phyloP scores from a whole-genome alignment of 2,113 vertebrate species.

The Albula glossodonta region DNA sequence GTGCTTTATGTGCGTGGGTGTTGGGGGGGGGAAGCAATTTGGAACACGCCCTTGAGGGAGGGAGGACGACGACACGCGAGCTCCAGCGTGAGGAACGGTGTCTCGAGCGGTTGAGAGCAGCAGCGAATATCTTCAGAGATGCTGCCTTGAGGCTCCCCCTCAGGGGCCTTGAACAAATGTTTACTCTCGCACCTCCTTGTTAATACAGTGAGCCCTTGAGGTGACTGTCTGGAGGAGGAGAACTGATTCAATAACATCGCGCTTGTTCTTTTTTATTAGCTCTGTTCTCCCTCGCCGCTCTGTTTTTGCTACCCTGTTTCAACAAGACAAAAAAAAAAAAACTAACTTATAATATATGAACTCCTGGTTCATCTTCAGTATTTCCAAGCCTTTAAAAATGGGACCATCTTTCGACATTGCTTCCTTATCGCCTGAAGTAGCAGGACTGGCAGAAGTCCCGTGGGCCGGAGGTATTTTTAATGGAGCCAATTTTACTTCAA shows the following conservation, averaged over 20 bases:
- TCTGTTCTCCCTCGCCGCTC: conserved; percentile 5
- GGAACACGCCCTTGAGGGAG: neutral
- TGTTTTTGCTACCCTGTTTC: conserved; percentile 9
- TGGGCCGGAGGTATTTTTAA: neutral
- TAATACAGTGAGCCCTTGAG: conserved; percentile 1
- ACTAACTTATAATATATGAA: conserved; percentile 2
- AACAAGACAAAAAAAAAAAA: neutral
- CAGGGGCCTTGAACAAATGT: conserved; percentile 6
- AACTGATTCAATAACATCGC: neutral
- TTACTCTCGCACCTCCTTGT: neutral
- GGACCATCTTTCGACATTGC: neutral
- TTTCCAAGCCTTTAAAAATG: neutral
- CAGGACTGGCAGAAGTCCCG: neutral
- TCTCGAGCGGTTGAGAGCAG: neutral
- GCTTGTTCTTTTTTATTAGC: conserved; percentile 2
- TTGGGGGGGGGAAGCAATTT: neutral
- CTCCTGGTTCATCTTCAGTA: neutral
- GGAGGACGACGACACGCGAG: neutral
- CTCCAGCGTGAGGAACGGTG: neutral
- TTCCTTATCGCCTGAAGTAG: neutral
- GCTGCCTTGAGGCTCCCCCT: neutral
- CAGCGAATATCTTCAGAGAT: neutral
- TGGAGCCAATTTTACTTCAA: neutral
- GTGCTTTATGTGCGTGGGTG: neutral
- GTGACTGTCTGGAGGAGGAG: neutral